Percentiles rank a stretch among this genome's conserved stretches.
Conservation (phyloP, 2,888 invertebrate species). For the Hypena proboscidalis region DNA sequence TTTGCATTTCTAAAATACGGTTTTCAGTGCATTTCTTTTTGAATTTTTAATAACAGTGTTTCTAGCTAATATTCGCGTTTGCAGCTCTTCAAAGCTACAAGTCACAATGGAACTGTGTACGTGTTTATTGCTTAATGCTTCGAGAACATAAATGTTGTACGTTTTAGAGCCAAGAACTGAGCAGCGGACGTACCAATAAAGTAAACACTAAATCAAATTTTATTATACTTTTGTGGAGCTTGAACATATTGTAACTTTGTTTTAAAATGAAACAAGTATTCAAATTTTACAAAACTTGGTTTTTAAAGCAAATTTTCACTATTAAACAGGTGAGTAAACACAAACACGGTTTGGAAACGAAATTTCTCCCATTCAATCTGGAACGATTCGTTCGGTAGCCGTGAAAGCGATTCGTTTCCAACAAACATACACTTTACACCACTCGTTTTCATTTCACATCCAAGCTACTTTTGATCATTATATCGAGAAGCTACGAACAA, state of each 20-base stretch:
- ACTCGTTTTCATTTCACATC: background rate
- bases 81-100: background rate
- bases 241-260: too few relatives aligned
- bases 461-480: slow-evolving; percentile 12
- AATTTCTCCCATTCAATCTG: slow-evolving; percentile 34
- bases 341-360: slow-evolving; percentile 24
- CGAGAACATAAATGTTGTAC: background rate
- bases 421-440: slow-evolving; percentile 20
- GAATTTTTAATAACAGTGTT: background rate
- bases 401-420: slow-evolving; percentile 32
- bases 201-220: background rate
- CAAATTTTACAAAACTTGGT: background rate
- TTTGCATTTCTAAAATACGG: background rate
- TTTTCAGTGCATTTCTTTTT: background rate
- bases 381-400: slow-evolving; percentile 21
- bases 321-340: slow-evolving; percentile 16
- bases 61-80: background rate
- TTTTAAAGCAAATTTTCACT: background rate
- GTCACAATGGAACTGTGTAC: slow-evolving; percentile 2
- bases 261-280: background rate
- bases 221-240: background rate
- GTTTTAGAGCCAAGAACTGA: background rate
- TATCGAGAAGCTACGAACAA: background rate
- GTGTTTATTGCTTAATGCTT: slow-evolving; percentile 2
- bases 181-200: slow-evolving; percentile 5